These are phyloP conservation scores for Caenorhabditis sp. DNA, from an alignment of 2,888 invertebrate genomes.

Conservation along the genomic window DNA sequence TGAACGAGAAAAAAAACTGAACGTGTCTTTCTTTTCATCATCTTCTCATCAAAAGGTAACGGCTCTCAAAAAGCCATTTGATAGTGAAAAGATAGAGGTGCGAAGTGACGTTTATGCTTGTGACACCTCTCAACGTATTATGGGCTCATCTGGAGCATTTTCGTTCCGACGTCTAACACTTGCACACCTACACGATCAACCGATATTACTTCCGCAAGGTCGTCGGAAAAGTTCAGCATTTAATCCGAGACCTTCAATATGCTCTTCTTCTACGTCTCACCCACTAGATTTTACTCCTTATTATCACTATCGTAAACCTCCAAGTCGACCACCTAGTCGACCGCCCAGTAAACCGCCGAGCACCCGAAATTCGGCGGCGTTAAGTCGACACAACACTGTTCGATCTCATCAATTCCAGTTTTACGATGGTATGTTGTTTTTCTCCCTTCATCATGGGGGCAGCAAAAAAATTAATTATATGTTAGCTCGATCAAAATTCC, in stretches of 20 bases:
- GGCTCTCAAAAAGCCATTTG: slow-evolving; percentile 5
- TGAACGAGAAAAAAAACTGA: not conserved
- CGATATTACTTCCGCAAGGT: slow-evolving; percentile 13
- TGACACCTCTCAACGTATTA: slow-evolving; percentile 13
- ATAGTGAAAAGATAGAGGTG: slow-evolving; percentile 34
- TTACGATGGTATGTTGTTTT: slow-evolving; percentile 5
- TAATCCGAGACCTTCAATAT: slow-evolving; percentile 32
- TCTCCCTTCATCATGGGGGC: not conserved
- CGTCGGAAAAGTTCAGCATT: slow-evolving; percentile 26
- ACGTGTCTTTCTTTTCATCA: not conserved
- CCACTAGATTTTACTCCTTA: slow-evolving; percentile 35
- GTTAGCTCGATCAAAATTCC: not conserved
- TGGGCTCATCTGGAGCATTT: slow-evolving; percentile 61
- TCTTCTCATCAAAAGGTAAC: not conserved
- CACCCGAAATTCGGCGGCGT: slow-evolving; percentile 38
- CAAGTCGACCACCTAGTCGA: slow-evolving; percentile 51
- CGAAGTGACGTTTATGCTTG: slow-evolving; percentile 20
- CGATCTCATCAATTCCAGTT: slow-evolving; percentile 30
- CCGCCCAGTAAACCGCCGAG: slow-evolving; percentile 44
- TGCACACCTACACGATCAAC: slow-evolving; percentile 33
- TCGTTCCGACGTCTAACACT: slow-evolving; percentile 59
- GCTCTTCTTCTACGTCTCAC: slow-evolving; percentile 16
- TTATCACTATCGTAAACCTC: slow-evolving; percentile 49
- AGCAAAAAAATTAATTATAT: not conserved
- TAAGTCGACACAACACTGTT: slow-evolving; percentile 53